phyloP scores from a whole-genome alignment of 2,888 invertebrate genomes.

The Ceraclea dissimilis region DNA sequence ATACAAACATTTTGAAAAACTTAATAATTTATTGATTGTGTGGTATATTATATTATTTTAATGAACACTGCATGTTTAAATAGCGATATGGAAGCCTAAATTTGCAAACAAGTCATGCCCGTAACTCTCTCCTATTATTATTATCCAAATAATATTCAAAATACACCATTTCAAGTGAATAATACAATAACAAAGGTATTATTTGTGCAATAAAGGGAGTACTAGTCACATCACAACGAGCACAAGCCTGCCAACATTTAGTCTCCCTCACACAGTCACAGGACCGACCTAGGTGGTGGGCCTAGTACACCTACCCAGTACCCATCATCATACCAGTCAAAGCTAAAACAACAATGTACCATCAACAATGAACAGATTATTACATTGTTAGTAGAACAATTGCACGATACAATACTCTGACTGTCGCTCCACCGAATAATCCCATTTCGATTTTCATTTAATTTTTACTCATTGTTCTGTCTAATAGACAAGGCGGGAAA shows the following conservation, averaged over 20 bases:
- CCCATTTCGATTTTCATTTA: constrained; percentile 24
- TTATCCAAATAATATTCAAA: constrained; percentile 26
- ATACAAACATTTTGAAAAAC: no score
- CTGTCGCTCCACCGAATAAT: constrained; percentile 29
- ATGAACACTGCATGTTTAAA: constrained; percentile 17
- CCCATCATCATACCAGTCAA: constrained; percentile 30
- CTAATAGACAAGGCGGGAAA: constrained; percentile 21
- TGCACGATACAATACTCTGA: constrained; percentile 28
- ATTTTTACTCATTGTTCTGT: constrained; percentile 22
- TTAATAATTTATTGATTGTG: no score
- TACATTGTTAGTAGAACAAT: constrained; percentile 50
- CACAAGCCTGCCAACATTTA: constrained; percentile 8
- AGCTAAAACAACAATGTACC: constrained; percentile 50
- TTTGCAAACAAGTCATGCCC: constrained; percentile 25
- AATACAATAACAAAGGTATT: constrained; percentile 27
- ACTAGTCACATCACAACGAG: constrained; percentile 21
- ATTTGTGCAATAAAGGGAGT: constrained; percentile 24
- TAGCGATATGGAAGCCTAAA: constrained; percentile 16
- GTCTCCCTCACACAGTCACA: background rate
- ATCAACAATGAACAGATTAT: constrained; percentile 49
- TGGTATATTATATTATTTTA: constrained; percentile 12
- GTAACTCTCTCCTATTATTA: constrained; percentile 25
- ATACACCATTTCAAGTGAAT: constrained; percentile 25
- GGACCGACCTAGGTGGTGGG: no score
- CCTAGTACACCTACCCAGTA: no score